Conservation (phyloP, 2,797 vertebrate species). For the Acanthopagrus latus region DNA sequence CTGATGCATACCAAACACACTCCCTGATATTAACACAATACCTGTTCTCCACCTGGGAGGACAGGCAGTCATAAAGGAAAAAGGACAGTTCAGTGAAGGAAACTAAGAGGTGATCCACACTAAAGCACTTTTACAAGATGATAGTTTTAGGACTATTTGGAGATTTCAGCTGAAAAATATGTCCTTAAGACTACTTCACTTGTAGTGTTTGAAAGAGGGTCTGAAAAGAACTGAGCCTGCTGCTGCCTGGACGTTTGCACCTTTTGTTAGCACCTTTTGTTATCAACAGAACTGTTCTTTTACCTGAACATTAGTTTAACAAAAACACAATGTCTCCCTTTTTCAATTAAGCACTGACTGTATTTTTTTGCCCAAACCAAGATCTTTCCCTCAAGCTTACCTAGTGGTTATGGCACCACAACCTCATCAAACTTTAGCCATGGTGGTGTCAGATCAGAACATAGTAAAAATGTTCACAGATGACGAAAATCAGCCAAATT, state of each 20-base stretch:
- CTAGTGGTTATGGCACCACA: background rate
- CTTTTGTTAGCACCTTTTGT: background rate
- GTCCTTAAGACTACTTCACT: background rate
- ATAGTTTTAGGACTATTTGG: background rate
- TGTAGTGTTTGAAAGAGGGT: background rate
- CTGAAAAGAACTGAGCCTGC: background rate
- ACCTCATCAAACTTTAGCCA: background rate
- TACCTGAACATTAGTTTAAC: too few species aligned
- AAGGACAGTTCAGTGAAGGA: constrained; percentile 10
- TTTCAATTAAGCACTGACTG: background rate
- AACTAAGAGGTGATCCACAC: constrained; percentile 5
- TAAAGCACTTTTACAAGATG: background rate
- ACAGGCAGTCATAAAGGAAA: background rate
- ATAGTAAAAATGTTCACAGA: background rate
- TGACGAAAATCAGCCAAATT: background rate
- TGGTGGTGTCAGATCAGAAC: background rate
- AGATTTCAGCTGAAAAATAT: constrained; percentile 1
- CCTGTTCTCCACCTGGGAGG: background rate
- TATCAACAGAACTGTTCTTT: too few species aligned
- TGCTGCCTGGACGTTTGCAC: background rate
- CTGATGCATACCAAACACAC: background rate
- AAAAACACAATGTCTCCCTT: background rate
- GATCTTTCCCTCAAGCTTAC: background rate
- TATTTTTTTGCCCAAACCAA: background rate
- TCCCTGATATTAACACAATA: background rate